These are phyloP conservation scores for Sinocyclocheilus maitianheensis DNA, from an alignment of 2,113 vertebrate species.

Conservation along the genomic window DNA sequence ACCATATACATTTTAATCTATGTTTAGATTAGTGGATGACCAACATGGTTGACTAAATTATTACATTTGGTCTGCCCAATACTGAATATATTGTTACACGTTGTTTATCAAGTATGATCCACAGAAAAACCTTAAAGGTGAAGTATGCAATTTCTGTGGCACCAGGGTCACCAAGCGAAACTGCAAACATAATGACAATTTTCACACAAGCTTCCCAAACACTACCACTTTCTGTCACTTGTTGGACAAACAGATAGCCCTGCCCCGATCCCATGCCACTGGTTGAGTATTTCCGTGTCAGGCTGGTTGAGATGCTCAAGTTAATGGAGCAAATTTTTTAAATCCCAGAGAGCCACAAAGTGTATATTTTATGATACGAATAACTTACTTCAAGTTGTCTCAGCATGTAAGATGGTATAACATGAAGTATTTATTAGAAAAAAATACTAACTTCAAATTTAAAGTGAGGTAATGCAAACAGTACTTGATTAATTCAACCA, in stretches of 20 bases:
- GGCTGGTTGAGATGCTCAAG: neutral
- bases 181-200: neutral
- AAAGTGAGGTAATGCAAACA: neutral
- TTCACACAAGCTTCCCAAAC: neutral
- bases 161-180: neutral
- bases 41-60: no score
- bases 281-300: neutral
- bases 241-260: neutral
- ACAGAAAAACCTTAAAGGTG: no score
- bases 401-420: neutral
- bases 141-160: neutral
- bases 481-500: slow-evolving; percentile 32
- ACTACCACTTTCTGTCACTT: neutral
- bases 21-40: no score
- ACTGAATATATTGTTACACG: no score
- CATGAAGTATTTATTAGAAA: neutral
- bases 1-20: neutral
- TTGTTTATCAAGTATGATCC: no score
- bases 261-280: neutral
- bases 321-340: neutral
- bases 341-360: neutral
- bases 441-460: neutral
- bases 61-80: no score
- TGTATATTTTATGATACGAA: neutral
- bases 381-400: neutral